These are phyloP conservation scores for Echeneis naucrates DNA, from an alignment of 2,797 vertebrate species.

Conservation along the genomic window DNA sequence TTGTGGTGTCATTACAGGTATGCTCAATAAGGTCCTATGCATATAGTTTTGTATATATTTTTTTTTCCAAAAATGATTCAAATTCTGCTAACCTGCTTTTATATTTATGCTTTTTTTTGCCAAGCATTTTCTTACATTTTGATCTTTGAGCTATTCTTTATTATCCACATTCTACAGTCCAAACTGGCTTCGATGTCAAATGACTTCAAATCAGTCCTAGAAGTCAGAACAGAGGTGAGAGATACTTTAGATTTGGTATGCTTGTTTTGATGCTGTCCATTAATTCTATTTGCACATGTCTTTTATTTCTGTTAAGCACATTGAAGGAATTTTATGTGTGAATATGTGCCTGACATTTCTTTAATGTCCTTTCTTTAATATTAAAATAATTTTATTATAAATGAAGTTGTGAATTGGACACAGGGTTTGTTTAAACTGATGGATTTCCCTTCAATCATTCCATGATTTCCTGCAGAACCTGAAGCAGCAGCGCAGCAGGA, in stretches of 20 bases:
- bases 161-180: conserved; percentile 81
- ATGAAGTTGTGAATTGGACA: background rate
- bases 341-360: no score
- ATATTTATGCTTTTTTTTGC: no score
- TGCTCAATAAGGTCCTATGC: background rate
- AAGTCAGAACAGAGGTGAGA: conserved; percentile 95
- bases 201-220: conserved; percentile 95
- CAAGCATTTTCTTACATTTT: no score
- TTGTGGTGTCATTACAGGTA: conserved; percentile 93
- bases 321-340: no score
- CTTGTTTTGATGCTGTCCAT: background rate
- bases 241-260: background rate
- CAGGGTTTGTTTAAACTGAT: background rate
- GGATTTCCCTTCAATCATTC: background rate
- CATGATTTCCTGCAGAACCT: conserved; percentile 85
- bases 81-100: background rate
- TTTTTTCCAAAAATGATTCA: background rate
- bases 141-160: background rate
- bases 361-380: no score
- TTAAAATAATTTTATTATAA: no score
- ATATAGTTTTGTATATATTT: background rate
- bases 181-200: conserved; percentile 97
- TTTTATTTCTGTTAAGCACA: no score
- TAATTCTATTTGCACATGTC: no score
- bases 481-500: conserved; percentile 93